Conservation (phyloP, 2,797 vertebrate species). For the Uromys caudimaculatus region DNA sequence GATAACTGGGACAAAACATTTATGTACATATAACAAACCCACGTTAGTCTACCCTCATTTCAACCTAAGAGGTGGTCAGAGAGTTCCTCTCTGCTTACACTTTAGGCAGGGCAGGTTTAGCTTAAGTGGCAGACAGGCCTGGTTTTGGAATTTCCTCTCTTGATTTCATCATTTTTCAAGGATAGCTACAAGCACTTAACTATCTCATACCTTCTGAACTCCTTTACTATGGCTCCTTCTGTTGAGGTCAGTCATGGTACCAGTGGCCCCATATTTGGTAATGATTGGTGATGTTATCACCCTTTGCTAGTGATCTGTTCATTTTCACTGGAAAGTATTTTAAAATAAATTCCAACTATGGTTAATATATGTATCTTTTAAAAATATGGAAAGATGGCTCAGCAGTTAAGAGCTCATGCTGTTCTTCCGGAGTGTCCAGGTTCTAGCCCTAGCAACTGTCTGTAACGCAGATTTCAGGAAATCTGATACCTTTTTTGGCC, state of each 20-base stretch:
- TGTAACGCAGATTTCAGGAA: neutral
- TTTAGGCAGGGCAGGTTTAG: neutral
- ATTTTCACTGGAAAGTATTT: conserved; percentile 32
- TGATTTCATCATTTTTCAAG: neutral
- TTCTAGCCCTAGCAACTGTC: neutral
- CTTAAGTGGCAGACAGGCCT: neutral
- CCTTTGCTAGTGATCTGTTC: neutral
- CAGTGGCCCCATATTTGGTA: neutral
- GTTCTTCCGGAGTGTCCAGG: neutral
- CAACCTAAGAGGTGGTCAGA: neutral
- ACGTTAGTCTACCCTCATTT: neutral
- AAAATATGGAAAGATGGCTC: neutral
- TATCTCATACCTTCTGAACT: neutral
- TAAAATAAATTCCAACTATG: conserved; percentile 41
- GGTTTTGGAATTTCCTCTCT: neutral
- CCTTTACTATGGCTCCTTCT: neutral
- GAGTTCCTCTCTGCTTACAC: neutral
- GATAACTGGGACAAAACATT: neutral
- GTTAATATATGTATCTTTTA: conserved; percentile 22
- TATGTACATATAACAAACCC: neutral
- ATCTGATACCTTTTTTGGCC: neutral
- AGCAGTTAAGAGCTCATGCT: no score
- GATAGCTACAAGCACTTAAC: neutral
- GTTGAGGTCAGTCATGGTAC: neutral
- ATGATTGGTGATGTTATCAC: neutral